These are phyloP conservation scores for Petaurus breviceps DNA, from an alignment of 2,113 vertebrate genomes.

Conservation along the genomic window DNA sequence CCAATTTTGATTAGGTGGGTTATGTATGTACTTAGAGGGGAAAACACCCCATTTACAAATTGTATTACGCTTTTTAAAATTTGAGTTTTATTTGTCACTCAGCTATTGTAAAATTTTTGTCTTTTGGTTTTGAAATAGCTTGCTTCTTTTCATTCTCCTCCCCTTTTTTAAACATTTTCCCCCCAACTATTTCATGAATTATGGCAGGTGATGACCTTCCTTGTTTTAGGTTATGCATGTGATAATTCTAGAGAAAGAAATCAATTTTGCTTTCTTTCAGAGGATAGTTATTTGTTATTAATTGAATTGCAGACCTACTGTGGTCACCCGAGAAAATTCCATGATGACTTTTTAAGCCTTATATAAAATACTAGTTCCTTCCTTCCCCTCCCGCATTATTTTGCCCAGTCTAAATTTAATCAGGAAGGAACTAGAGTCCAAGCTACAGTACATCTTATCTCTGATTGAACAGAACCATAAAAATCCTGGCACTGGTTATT, in stretches of 20 bases:
- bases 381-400: constrained; percentile 20
- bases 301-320: not conserved
- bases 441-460: constrained; percentile 39
- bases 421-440: constrained; percentile 3
- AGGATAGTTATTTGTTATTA: not conserved
- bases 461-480: constrained; percentile 4
- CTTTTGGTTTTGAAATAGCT: constrained; percentile 8
- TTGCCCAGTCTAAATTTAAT: constrained; percentile 54
- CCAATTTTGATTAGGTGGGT: not conserved
- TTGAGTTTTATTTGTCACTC: not conserved
- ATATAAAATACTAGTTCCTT: not conserved
- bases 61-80: not conserved
- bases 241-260: constrained; percentile 12
- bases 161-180: constrained; percentile 5
- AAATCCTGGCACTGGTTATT: constrained; percentile 46
- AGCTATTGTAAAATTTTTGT: not conserved
- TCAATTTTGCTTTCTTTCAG: not conserved
- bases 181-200: constrained; percentile 6
- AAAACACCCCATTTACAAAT: constrained; percentile 28
- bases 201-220: not conserved
- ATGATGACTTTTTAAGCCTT: not conserved
- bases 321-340: not conserved
- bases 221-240: constrained; percentile 20
- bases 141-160: not conserved
- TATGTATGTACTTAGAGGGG: constrained; percentile 28